Base-by-base conservation (phyloP, 2,888 invertebrate species). In the Buathra laborator region DNA sequence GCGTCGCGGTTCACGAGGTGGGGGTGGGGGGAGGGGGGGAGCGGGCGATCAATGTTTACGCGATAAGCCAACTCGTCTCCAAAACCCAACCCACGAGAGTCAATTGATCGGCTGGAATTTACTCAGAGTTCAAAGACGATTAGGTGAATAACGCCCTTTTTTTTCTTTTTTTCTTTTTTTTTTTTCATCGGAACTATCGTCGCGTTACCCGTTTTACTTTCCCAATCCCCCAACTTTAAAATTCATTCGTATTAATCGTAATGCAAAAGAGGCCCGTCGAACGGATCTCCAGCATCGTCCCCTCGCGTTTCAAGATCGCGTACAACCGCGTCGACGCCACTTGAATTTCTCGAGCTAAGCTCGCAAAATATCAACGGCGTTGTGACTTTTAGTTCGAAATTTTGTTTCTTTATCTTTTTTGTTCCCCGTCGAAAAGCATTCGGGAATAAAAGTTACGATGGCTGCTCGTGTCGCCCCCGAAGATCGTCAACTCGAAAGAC, bases 1-100 rank as follows among this genome's bases (percentile, higher is more conserved):
- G 87, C 81, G 88, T 89, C 85, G 84, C 87, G 87, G 86, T 84
- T 77, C 32, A 12, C 68, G 64, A 48, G 75, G 37, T 16, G 16
- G 53, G 7, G 66, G 44, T 9, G 24, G 53, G 9, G 53, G 53
- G 51, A 16, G 5, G 16, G 51, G 51, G n/a, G 51, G 51, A n/a
- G 24, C 24, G 51, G 16, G 70, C 62, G 75, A 84, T 79, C 53
- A 72, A 77, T 72, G 48, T 77, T 72, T 44, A 78, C 72, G 72
- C 78, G 77, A 78, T 68, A 19, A 43, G 68, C 62, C 14, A 72
- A 56, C 56, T 71, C 71, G 71, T 71, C 71, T 29, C 51, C 59
- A n/a, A 29, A 64, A 64, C 64, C 64, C 43, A 32, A 64, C 64
- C 64, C 16, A 14, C 62, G 72, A 44, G 43, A 56, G 70, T 32